A percentile compares a stretch with the other conserved stretches of the same genome.
phyloP scores from a whole-genome alignment of 2,113 vertebrate species.

The Pitta sordida region DNA sequence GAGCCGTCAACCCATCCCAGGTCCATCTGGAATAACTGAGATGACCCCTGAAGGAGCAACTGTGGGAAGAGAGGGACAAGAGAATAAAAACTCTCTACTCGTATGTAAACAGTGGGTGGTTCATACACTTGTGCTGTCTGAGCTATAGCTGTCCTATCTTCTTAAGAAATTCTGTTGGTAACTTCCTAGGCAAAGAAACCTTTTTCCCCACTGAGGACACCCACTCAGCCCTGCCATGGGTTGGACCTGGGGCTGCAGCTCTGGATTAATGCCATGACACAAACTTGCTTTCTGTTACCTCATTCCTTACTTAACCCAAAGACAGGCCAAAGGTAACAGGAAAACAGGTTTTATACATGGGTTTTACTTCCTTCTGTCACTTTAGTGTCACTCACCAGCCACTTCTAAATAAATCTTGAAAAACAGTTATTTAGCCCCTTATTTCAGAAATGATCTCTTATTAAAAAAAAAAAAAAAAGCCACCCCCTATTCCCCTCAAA shows the following conservation, averaged over 20 bases:
- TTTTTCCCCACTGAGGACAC: neutral
- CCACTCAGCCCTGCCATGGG: fast-evolving
- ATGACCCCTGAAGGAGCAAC: neutral
- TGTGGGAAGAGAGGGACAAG: neutral
- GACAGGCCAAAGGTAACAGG: neutral
- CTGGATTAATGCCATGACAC: neutral
- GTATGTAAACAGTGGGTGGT: neutral
- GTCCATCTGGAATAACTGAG: neutral
- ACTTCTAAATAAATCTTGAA: neutral
- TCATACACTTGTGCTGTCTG: neutral
- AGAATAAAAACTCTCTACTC: neutral
- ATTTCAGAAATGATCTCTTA: neutral
- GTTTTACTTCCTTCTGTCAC: neutral
- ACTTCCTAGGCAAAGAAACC: neutral
- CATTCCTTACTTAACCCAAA: neutral
- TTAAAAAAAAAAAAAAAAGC: neutral
- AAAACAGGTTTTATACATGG: neutral
- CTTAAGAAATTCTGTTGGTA: neutral
- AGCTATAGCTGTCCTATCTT: neutral
- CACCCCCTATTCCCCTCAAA: neutral
- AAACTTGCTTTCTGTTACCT: neutral
- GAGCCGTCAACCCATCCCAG: neutral
- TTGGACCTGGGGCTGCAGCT: neutral
- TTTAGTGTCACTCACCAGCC: neutral
- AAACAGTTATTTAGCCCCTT: neutral